Conservation (phyloP, 2,113 vertebrate species). For the Dromiciops gliroides region DNA sequence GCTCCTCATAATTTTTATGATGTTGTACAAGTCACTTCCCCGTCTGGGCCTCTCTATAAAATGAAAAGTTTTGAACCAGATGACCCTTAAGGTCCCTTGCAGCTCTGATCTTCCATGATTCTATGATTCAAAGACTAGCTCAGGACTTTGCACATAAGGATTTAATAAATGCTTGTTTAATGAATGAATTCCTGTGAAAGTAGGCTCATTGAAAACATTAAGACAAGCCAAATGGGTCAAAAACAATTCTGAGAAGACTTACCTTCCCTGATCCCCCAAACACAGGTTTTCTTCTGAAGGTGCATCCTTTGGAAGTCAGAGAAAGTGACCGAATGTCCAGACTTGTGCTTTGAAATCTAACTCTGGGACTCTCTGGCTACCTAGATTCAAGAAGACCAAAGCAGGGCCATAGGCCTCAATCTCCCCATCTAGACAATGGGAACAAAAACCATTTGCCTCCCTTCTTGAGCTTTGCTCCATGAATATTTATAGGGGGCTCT, state of each 20-base stretch:
- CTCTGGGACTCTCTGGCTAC: background rate
- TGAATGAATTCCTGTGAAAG: background rate
- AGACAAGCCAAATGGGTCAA: background rate
- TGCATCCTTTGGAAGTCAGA: background rate
- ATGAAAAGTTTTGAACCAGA: background rate
- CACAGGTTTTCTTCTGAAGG: background rate
- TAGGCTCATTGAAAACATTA: background rate
- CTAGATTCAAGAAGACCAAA: background rate
- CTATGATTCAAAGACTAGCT: background rate
- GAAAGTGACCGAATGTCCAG: background rate
- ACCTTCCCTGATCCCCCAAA: background rate
- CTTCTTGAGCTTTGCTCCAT: constrained; percentile 28
- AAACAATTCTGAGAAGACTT: background rate
- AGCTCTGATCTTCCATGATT: background rate
- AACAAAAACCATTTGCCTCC: constrained; percentile 29
- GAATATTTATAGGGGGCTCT: constrained; percentile 66
- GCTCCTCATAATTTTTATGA: background rate
- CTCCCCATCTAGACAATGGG: background rate
- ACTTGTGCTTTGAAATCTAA: too few species aligned
- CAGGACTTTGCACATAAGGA: background rate
- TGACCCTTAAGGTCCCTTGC: background rate
- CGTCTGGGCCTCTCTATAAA: background rate
- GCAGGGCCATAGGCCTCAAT: constrained; percentile 7
- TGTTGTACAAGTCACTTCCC: background rate
- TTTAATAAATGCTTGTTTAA: constrained; percentile 15